Base-by-base conservation (phyloP, 2,888 invertebrate species). In the Epicampocera succincta region DNA sequence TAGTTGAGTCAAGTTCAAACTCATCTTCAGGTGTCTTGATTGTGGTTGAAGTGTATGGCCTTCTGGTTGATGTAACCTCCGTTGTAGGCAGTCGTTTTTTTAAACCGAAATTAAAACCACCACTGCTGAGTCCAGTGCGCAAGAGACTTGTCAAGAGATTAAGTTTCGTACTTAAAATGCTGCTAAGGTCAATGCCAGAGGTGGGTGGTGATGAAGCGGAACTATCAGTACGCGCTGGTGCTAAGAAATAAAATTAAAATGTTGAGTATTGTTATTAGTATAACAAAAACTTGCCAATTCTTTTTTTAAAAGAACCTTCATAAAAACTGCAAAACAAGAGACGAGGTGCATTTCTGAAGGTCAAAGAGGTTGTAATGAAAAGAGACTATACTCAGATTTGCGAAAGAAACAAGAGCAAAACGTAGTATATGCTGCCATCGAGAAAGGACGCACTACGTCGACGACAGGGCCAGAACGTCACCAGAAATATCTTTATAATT, bases 101-200 rank as follows among this genome's bases (percentile, higher is more conserved):
- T 2, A 75, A 63, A 15, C 75, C 80, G 40, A 75, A 11, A 60
- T 48, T 61, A 13, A 76, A 54, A 13, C 75, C 75, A 42, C 56
- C n/a, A 15, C 42, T 44, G 13, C 44, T 38, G n/a, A 61, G 13
- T 0, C 54, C 56, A 1, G 42, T 21, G 13, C 46, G 66, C 13
- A 79, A 38, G 0, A 80, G 48, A 11, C 29, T 72, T 2, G 50
- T 17, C n/a, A 77, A 46, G 0, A 74, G 42, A 65, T 65, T 58
- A 9, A 74, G 17, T 71, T 82, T 82, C 5, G 65, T 54, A 19
- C 42, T 74, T 19, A 82, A 6, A 42, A 80, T 21, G 5, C 60
- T 42, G 19, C 66, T 33, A 38, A 80, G 15, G 11, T 77, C 71
- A n/a, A 77, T 33, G 15, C 52, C 44, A 13, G 65, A 58, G 0